Percentiles rank a stretch among this genome's conserved stretches.
Conservation (phyloP, 2,113 vertebrate species). For the Pterophyllum scalare region DNA sequence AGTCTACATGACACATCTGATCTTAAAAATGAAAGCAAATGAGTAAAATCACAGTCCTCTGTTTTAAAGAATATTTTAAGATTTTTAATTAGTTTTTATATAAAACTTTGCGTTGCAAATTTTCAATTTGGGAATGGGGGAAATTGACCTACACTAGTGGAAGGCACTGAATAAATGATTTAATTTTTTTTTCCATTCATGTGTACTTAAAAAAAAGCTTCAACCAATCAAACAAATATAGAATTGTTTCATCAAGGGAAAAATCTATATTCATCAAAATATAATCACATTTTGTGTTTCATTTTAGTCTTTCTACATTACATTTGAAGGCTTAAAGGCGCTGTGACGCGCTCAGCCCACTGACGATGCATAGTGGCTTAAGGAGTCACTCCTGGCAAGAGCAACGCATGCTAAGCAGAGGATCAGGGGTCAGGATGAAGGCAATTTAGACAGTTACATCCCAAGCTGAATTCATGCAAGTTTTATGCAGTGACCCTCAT, state of each 20-base stretch:
- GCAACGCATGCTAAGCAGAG: constrained; percentile 58
- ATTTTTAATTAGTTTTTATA: neutral
- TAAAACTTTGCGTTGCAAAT: constrained; percentile 16
- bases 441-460: constrained; percentile 58
- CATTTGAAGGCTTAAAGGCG: constrained; percentile 14
- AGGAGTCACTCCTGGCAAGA: constrained; percentile 37
- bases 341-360: constrained; percentile 35
- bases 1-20: constrained; percentile 24
- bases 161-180: constrained; percentile 73
- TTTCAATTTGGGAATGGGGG: constrained; percentile 11
- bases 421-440: constrained; percentile 56
- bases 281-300: constrained; percentile 23
- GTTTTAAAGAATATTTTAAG: neutral
- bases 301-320: constrained; percentile 11
- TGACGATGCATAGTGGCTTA: constrained; percentile 59
- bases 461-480: constrained; percentile 76
- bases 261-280: constrained; percentile 25
- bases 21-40: neutral
- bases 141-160: constrained; percentile 46
- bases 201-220: constrained; percentile 20
- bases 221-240: neutral
- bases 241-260: constrained; percentile 5
- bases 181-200: constrained; percentile 53
- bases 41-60: neutral
- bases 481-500: constrained; percentile 52